Evolutionary conservation across 2,797 vertebrate species (phyloP).

Genomic region (Mus minutoides): DNA sequence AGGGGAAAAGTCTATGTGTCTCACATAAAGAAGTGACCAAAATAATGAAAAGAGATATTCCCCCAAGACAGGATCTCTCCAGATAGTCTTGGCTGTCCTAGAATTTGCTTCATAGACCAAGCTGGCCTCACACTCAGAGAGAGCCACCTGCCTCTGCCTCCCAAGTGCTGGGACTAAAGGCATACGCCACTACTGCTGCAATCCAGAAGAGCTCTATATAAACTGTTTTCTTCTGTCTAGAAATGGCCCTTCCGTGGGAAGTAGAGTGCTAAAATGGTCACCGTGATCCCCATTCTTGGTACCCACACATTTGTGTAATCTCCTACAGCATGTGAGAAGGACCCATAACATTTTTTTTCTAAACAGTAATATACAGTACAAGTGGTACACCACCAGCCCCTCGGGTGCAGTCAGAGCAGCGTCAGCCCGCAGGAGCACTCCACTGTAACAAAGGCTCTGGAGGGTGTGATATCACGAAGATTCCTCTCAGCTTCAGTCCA

Average conservation of each 20-base stretch:
- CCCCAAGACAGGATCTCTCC: background rate
- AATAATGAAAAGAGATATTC: background rate
- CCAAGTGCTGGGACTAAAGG: background rate
- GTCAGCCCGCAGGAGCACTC: too few species aligned
- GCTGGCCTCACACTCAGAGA: background rate
- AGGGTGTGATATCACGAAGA: background rate
- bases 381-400: background rate
- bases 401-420: rapidly evolving
- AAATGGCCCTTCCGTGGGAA: background rate
- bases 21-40: background rate
- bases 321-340: background rate
- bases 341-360: background rate
- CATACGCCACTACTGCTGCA: background rate
- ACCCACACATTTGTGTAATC: background rate
- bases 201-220: background rate
- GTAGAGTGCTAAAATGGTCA: background rate
- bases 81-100: background rate
- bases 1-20: background rate
- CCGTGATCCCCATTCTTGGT: too few species aligned
- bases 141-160: background rate
- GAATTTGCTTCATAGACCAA: background rate
- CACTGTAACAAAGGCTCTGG: background rate
- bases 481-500: background rate
- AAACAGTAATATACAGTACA: background rate
- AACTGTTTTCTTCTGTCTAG: background rate